Evolutionary conservation across 1,140 invertebrate species (phyloP), one percentile per base, ranked within the genome.

Genomic region (Scaptomyza graminum): DNA sequence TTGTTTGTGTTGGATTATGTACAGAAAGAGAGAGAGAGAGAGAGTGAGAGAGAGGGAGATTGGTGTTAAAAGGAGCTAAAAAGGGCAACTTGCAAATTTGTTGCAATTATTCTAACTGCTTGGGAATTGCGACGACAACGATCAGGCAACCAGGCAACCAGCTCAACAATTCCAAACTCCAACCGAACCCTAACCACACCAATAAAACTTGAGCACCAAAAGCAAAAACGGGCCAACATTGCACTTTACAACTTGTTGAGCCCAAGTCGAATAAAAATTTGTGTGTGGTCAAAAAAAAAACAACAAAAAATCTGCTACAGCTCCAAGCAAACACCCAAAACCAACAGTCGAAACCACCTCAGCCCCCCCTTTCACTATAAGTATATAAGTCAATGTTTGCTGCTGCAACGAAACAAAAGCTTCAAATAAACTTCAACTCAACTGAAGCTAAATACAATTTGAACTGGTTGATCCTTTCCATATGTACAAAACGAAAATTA

Each of bases 81-180:
- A 74, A 80, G 81, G 82, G 74, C 77, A 88, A 88, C 78, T 82
- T 88, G 74, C 75, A 85, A 85, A 87, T 85, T 85, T 85, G 82
- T 85, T 85, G 82, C 83, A 85, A 87, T 85, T 85, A 85, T 34
- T 88, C 88, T 77, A 88, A 82, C 83, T 87, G 83, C 78, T 82
- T 74, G 81, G 64, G 74, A 76, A 74, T 84, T 76, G 76, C 68
- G n/a, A 52, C 49, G 55, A 59, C 55, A 51, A 31, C 28, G 28
- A 31, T 5, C 28, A 31, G 28, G 28, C 28, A 4, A 31, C 28
- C 28, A 25, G 5, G 5, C 3, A 31, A 56, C 51, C 9, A 5
- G 43, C 9, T 52, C 3, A 51, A 31, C 47, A 6, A 41, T 8
- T 9, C 43, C 63, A 47, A 47, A 55, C 31, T 41, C 37, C 65